phyloP scores from a whole-genome alignment of 2,888 invertebrate species.

The Troglohyphantes excavatus region DNA sequence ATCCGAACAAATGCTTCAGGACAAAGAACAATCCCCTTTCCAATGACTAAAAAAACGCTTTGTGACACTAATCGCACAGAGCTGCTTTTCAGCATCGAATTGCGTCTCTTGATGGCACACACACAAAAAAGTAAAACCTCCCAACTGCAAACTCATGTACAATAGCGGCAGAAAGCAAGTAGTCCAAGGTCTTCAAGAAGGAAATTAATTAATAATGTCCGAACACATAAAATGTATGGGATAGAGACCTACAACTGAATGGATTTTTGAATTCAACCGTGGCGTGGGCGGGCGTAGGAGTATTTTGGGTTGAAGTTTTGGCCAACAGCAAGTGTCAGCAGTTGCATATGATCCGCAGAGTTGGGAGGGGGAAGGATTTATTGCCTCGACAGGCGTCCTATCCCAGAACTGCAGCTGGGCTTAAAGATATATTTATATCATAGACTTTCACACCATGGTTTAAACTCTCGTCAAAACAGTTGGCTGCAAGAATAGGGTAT shows the following conservation, averaged over 20 bases:
- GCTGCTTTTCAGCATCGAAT: conserved; percentile 1
- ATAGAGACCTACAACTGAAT: not conserved
- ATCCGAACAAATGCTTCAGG: conserved; percentile 37
- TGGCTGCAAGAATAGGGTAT: conserved; percentile 31
- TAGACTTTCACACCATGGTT: conserved; percentile 31
- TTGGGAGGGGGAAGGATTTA: conserved; percentile 65
- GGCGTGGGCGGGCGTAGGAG: conserved; percentile 73
- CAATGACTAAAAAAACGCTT: not conserved
- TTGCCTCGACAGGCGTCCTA: conserved; percentile 65
- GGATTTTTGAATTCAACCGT: not conserved
- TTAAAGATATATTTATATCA: conserved; percentile 73
- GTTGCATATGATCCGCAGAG: conserved; percentile 51
- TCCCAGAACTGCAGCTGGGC: conserved; percentile 67
- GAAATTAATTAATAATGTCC: not conserved
- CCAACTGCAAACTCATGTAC: not conserved
- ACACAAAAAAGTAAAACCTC: not conserved
- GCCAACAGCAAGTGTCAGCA: conserved; percentile 67
- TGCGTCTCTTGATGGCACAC: not conserved
- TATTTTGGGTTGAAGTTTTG: conserved; percentile 67
- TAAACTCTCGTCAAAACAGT: conserved; percentile 54
- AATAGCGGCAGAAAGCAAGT: not conserved
- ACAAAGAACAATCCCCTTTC: conserved; percentile 7
- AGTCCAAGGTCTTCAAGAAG: conserved; percentile 54
- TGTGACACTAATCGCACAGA: conserved; percentile 18
- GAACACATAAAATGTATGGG: not conserved